Percentiles rank a stretch among this genome's conserved stretches.
These are phyloP conservation scores for Papilio protenor DNA, from an alignment of 2,888 invertebrate species.

Conservation along the genomic window DNA sequence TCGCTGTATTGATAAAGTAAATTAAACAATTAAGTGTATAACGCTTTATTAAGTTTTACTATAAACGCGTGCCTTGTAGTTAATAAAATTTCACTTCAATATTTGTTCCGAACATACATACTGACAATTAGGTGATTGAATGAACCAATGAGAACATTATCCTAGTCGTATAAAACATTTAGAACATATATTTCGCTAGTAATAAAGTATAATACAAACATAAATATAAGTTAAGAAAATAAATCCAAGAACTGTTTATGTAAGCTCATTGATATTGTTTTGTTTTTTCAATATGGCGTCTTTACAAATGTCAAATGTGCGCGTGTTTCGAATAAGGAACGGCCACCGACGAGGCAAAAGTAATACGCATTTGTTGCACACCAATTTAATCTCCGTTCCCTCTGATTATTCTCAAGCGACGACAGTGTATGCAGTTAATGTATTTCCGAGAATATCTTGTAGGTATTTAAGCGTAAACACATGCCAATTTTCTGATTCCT, in stretches of 20 bases:
- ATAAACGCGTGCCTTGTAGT: background rate
- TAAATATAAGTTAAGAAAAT: background rate
- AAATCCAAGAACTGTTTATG: constrained; percentile 18
- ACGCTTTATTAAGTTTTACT: background rate
- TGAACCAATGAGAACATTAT: too few species aligned
- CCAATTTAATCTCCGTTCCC: constrained; percentile 35
- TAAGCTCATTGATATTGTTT: constrained; percentile 16
- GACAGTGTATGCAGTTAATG: constrained; percentile 35
- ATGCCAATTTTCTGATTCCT: constrained; percentile 43
- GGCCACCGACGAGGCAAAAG: constrained; percentile 26
- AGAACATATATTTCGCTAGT: background rate
- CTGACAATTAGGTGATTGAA: too few species aligned
- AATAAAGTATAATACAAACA: background rate
- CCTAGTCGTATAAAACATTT: background rate
- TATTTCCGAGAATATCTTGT: constrained; percentile 42
- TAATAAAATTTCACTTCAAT: background rate
- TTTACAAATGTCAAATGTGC: constrained; percentile 14
- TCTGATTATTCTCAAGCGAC: constrained; percentile 29
- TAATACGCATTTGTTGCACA: constrained; percentile 33
- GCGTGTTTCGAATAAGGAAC: constrained; percentile 28
- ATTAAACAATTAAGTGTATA: background rate
- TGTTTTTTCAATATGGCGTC: constrained; percentile 9
- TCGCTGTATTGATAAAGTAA: background rate
- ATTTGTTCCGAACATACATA: too few species aligned
- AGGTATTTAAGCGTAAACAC: constrained; percentile 42